Percentiles rank a stretch among this genome's conserved stretches.
These are phyloP conservation scores for Tinea pellionella DNA, from an alignment of 2,888 invertebrate species.

Conservation along the genomic window DNA sequence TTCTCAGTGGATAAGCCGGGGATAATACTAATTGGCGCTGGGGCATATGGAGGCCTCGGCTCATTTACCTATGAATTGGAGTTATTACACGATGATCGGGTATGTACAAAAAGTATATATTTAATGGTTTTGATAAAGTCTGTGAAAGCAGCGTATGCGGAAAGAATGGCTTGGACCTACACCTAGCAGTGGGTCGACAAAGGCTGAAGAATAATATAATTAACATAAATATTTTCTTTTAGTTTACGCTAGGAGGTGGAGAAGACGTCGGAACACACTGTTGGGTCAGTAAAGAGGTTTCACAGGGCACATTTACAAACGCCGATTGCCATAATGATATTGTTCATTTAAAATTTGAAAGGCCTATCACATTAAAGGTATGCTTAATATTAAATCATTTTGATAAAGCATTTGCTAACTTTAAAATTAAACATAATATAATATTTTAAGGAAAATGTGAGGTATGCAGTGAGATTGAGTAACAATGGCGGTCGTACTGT, in stretches of 20 bases:
- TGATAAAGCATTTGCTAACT: slow-evolving; percentile 9
- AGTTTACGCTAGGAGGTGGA: slow-evolving; percentile 30
- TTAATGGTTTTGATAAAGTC: neutral
- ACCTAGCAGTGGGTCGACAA: too few species aligned
- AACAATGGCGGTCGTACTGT: slow-evolving; percentile 93
- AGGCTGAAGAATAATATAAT: neutral
- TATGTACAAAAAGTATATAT: slow-evolving; percentile 20
- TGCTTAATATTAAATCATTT: slow-evolving; percentile 15
- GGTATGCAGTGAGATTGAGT: slow-evolving; percentile 89
- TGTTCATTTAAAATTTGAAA: slow-evolving; percentile 90
- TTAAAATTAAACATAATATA: neutral
- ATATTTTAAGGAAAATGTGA: slow-evolving; percentile 76
- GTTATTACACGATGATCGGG: slow-evolving; percentile 76
- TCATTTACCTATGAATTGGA: slow-evolving; percentile 93
- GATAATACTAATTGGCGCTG: slow-evolving; percentile 88
- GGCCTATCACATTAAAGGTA: slow-evolving; percentile 87
- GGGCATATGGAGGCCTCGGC: slow-evolving; percentile 90
- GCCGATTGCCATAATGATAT: slow-evolving; percentile 90
- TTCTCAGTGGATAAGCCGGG: slow-evolving; percentile 93
- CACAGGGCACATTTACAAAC: slow-evolving; percentile 85
- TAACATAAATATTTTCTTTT: too few species aligned
- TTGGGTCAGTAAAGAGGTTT: slow-evolving; percentile 89
- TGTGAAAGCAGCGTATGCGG: too few species aligned
- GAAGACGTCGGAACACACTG: slow-evolving; percentile 71
- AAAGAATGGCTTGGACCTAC: too few species aligned